A percentile compares a stretch with the other conserved stretches of the same genome.
These are phyloP conservation scores for Cirrhinus molitorella DNA, from an alignment of 2,797 vertebrate genomes.

Conservation along the genomic window DNA sequence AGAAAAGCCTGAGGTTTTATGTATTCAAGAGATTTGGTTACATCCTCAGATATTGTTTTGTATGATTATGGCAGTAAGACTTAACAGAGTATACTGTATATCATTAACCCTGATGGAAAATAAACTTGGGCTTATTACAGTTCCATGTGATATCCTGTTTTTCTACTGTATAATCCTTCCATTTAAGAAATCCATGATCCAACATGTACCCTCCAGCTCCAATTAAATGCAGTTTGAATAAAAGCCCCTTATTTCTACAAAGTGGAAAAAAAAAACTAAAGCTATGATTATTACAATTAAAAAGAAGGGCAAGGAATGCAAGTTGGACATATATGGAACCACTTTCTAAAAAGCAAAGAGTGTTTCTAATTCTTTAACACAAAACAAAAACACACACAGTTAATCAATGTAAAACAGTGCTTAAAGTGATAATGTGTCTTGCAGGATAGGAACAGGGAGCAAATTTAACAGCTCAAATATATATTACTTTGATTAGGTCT, in stretches of 20 bases:
- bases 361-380: too few relatives aligned
- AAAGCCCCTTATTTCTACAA: not conserved
- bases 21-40: not conserved
- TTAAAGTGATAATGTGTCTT: too few relatives aligned
- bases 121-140: not conserved
- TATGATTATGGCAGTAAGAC: not conserved
- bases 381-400: too few relatives aligned
- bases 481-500: too few relatives aligned
- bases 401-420: too few relatives aligned
- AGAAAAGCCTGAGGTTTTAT: not conserved
- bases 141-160: not conserved
- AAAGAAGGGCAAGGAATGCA: too few relatives aligned
- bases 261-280: too few relatives aligned
- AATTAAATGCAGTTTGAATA: not conserved
- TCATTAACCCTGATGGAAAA: not conserved
- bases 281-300: too few relatives aligned
- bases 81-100: not conserved
- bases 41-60: not conserved
- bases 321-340: too few relatives aligned
- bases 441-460: too few relatives aligned
- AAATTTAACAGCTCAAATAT: too few relatives aligned
- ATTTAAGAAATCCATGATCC: not conserved
- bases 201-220: not conserved
- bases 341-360: too few relatives aligned
- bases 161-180: not conserved